Base-by-base conservation (phyloP, 2,888 invertebrate species). In the Amiota minor region DNA sequence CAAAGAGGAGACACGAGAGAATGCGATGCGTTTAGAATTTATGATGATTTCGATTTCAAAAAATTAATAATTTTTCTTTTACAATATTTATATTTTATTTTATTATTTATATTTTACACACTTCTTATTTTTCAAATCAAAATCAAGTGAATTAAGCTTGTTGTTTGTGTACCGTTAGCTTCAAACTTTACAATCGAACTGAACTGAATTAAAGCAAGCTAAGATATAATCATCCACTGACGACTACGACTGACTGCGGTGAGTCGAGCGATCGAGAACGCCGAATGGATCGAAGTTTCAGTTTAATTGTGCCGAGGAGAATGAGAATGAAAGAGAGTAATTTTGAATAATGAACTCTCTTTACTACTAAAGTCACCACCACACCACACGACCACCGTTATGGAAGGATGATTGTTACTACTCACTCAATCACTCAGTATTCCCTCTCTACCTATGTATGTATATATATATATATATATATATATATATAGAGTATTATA, bases 1-100 rank as follows among this genome's bases (percentile, higher is more conserved):
- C 47, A 65, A 49, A 47, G 20, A 20, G 35, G 23, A 61, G 11
- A 16, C 10, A n/a, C 53, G 59, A 20, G 55, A 18, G 16, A 56
- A 56, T 20, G 20, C 2, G 14, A n/a, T 68, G 65, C 35, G 65
- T 68, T 23, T 23, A n/a, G 67, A 68, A 68, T 68, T 68, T 68
- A 50, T 68, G 53, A 68, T 68, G 50, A 53, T 53, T 53, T 53
- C 53, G 47, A 18, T 50, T 68, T 53, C 11, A 68, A 18, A 53
- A 50, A 65, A 47, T 49, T 2, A 18, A 18, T 65, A 49, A 49
- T 23, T 23, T 12, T 46, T 64, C 46, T n/a, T 45, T 47, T 46
- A n/a, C n/a, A n/a, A n/a, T n/a, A n/a, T n/a, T n/a, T n/a, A n/a
- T n/a, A n/a, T 64, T 10, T 64, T 49, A 53, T 20, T 50, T 50